Evolutionary conservation across 2,113 vertebrate species (phyloP), one percentile per base, ranked within the genome.

Genomic region (Callocephalon fimbriatum): DNA sequence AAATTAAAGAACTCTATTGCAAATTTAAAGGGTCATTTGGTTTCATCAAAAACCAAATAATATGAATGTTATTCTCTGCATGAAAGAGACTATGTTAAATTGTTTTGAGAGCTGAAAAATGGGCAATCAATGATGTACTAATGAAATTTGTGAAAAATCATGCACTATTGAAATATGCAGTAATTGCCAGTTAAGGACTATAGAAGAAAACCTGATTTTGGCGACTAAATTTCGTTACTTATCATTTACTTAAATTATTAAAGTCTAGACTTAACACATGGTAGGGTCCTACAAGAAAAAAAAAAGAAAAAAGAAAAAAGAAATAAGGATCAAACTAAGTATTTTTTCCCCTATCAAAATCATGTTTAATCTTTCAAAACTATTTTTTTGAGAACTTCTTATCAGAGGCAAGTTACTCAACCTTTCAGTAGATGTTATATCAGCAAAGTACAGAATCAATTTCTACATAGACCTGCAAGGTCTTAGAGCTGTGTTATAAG

Each of bases 31-130:
- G 98, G 98, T 98, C 97, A 98, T 98, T 98, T 98, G 96, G 95
- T 98, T 98, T 98, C 96, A 98, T 98, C 97, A 98, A 97, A 98
- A 98, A 98, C 97, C 95, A 98, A 98, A 98, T 98, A 98, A 97
- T 98, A 97, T 97, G 97, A 98, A 98, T 97, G 97, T 97, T 97
- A 97, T 98, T 98, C 95, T 97, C 92, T 96, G 94, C 95, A 97
- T 97, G 97, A 98, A 97, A 98, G 92, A 97, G 89, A 95, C 93
- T 96, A 95, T 97, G 88, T 93, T 97, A 98, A 98, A 98, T 98
- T 98, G 97, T 98, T 98, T 98, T 97, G 88, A 98, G 97, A 97
- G 91, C 85, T 97, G 83, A 98, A 98, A 98, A 98, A 98, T 97
- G 97, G 97, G 95, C 96, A 97, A 97, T 98, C 97, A 98, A 97